A percentile compares a stretch with the other conserved stretches of the same genome.
Evolutionary conservation across 2,888 invertebrate genomes (phyloP).

Genomic region (Creontiades dilutus): DNA sequence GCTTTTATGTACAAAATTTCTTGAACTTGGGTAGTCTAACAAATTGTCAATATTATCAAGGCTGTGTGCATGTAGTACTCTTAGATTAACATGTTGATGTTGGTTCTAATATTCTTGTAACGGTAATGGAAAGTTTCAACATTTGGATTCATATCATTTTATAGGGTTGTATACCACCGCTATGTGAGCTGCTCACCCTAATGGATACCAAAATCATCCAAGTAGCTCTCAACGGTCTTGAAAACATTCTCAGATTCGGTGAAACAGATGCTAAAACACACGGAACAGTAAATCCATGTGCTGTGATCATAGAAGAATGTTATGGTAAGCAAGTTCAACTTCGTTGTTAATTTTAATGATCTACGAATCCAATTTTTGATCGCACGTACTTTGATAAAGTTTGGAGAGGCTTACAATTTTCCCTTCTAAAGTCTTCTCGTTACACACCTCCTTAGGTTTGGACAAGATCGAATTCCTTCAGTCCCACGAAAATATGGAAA

Average conservation of each 20-base stretch:
- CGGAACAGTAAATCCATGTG: slow-evolving; percentile 91
- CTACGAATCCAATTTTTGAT: no score
- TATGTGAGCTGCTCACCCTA: slow-evolving; percentile 95
- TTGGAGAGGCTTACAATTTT: no score
- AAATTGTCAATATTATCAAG: no score
- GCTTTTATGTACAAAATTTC: no score
- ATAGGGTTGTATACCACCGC: slow-evolving; percentile 92
- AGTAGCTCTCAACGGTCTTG: slow-evolving; percentile 96
- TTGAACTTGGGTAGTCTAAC: no score
- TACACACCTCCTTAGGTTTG: slow-evolving; percentile 83
- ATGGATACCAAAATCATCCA: slow-evolving; percentile 96
- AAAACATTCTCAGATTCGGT: slow-evolving; percentile 95
- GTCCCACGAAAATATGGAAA: slow-evolving; percentile 97
- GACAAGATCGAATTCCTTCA: slow-evolving; percentile 99
- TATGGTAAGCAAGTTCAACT: slow-evolving; percentile 83
- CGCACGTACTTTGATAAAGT: no score
- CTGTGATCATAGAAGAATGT: slow-evolving; percentile 95
- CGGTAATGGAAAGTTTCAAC: no score
- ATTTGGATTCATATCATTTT: slow-evolving; percentile 77
- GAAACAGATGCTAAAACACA: slow-evolving; percentile 85
- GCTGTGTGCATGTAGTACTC: no score
- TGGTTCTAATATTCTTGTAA: no score
- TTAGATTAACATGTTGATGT: no score
- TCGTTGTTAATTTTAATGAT: background rate
- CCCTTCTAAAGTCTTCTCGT: no score